These are phyloP conservation scores for Ischnura elegans DNA, from an alignment of 2,888 invertebrate genomes.

Conservation along the genomic window DNA sequence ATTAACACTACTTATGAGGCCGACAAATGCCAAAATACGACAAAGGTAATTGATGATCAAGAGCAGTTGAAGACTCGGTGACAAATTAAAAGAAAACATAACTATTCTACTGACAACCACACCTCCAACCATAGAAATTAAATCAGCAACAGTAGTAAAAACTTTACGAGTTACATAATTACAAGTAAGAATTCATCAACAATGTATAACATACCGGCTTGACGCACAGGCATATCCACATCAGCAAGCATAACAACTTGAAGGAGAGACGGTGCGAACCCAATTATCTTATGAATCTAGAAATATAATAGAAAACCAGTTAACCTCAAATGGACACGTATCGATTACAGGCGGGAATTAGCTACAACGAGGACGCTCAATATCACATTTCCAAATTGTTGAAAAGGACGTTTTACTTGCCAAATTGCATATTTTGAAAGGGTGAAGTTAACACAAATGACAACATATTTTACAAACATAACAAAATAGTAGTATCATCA, in stretches of 20 bases:
- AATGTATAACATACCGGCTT: constrained; percentile 84
- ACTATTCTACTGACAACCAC: too few relatives aligned
- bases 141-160: too few relatives aligned
- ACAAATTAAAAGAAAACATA: too few relatives aligned
- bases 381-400: not conserved
- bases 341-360: constrained; percentile 1
- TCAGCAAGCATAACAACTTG: constrained; percentile 96
- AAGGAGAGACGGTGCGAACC: constrained; percentile 95
- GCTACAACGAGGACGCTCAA: not conserved
- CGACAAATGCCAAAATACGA: too few relatives aligned
- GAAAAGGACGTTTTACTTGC: not conserved
- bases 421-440: not conserved
- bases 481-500: not conserved
- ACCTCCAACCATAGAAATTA: too few relatives aligned
- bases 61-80: too few relatives aligned
- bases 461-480: not conserved
- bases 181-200: too few relatives aligned
- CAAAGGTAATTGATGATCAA: too few relatives aligned
- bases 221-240: constrained; percentile 93
- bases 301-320: constrained; percentile 71
- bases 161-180: too few relatives aligned
- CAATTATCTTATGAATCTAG: constrained; percentile 96
- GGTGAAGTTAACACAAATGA: too few relatives aligned
- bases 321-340: not conserved
- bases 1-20: too few relatives aligned